Base-by-base conservation (phyloP, 1,140 invertebrate genomes). In the Centruroides sculpturatus region DNA sequence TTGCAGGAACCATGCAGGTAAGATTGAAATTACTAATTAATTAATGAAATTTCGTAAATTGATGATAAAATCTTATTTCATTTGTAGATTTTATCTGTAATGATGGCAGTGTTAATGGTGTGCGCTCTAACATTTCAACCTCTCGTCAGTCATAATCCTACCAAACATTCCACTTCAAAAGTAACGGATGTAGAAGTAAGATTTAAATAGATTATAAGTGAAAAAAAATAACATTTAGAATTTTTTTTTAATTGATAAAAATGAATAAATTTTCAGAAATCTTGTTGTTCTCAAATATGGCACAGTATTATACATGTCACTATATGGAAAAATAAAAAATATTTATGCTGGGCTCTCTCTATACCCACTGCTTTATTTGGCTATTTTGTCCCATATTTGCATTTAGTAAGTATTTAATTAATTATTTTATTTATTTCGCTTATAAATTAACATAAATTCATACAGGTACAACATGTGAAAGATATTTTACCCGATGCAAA, bases 321-420 rank as follows among this genome's bases (percentile, higher is more conserved):
- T 54, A 89, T 93, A 59, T 92, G 88, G 85, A 85, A 81, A 65
- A 85, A 83, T 55, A 84, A 79, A 66, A 84, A 83, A 66, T 96
- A 92, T 70, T 81, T 89, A 7, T 79, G 91, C 10, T 96, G 92
- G 92, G 83, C 86, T 0, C 68, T 86, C 9, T 85, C 85, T 3
- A 86, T 92, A 68, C 87, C 89, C 0, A 73, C 88, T 0, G 86
- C 88, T 34, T 73, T 96, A 1, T 90, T 93, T 67, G 91, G 92
- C 35, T 96, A 95, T 71, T 94, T 95, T 71, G 87, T 95, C 7
- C 89, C 90, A 3, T 94, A 94, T 69, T 86, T 93, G 34, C 88
- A 94, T 72, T 83, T 94, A 76, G 85, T 86, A 69, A 79, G 77
- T 76, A 56, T 36, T 6, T 34, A 23, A 0, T 34, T 8, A 53